Evolutionary conservation across 2,888 invertebrate species (phyloP).

Genomic region (Apotomis turbidana): DNA sequence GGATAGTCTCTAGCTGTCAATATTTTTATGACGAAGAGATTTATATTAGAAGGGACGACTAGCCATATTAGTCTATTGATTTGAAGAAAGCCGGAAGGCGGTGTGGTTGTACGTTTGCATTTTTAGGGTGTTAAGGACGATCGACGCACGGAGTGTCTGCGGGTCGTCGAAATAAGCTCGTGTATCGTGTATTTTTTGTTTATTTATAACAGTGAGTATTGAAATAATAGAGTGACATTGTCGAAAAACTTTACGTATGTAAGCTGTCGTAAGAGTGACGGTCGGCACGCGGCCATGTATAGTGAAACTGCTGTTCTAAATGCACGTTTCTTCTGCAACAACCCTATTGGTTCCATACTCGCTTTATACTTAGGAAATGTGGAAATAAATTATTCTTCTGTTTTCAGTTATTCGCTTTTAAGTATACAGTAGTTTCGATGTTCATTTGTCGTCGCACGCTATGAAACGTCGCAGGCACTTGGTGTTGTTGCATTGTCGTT

Average conservation of each 20-base stretch:
- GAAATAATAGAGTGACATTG: too few relatives aligned
- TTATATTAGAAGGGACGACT: slow-evolving; percentile 16
- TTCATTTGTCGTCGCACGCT: slow-evolving; percentile 15
- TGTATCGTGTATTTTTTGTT: neutral
- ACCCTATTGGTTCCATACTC: too few relatives aligned
- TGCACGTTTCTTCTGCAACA: too few relatives aligned
- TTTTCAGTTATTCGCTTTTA: slow-evolving; percentile 10
- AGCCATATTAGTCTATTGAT: slow-evolving; percentile 17
- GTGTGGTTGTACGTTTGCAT: slow-evolving; percentile 30
- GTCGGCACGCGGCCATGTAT: too few relatives aligned
- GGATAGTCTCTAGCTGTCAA: slow-evolving; percentile 32
- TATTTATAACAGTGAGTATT: neutral
- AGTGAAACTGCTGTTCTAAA: too few relatives aligned
- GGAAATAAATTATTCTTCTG: neutral
- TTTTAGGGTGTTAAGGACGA: slow-evolving; percentile 4
- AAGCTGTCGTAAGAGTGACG: too few relatives aligned
- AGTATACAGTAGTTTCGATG: slow-evolving; percentile 10
- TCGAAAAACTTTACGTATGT: too few relatives aligned
- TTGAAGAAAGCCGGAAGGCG: slow-evolving; percentile 2
- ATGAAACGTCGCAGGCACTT: slow-evolving; percentile 21
- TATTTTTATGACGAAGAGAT: slow-evolving; percentile 33
- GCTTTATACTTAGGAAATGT: neutral
- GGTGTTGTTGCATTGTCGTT: slow-evolving; percentile 24
- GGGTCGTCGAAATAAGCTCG: neutral
- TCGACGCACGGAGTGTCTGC: slow-evolving; percentile 8